Base-by-base conservation (phyloP, 2,888 invertebrate genomes). In the Lasioglossum vierecki region DNA sequence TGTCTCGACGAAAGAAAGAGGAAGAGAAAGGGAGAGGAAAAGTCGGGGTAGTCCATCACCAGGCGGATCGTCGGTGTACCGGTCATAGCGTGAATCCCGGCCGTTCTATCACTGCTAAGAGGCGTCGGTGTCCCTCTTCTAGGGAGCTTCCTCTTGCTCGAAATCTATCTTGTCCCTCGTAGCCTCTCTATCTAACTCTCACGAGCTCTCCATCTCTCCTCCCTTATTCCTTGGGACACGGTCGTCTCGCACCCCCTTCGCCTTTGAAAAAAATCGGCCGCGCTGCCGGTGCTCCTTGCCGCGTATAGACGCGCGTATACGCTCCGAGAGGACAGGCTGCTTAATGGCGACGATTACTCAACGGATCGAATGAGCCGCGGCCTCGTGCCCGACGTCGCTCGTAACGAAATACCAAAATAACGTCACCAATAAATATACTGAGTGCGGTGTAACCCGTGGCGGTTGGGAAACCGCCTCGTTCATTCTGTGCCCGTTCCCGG, bases 341-440 rank as follows among this genome's bases (percentile, higher is more conserved):
- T 95, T 94, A 94, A 95, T 95, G 94, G 92, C 88, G 83, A 88
- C 92, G 92, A 95, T 95, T 95, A 95, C 93, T 95, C 94, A 94
- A 92, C 93, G 93, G 93, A 94, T 95, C 94, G 95, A 95, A 94
- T 91, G 93, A 92, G 92, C 91, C 90, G 93, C 87, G 91, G 89
- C 91, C 91, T 89, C 88, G 91, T 90, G 91, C 91, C 92, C 93
- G 92, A 93, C 94, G 91, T 91, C 92, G 91, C 85, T 90, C 91
- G 93, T 94, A 94, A 94, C 93, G 94, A 92, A 94, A 94, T 94
- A 94, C 95, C 93, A 93, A 94, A 95, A 95, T 95, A 94, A 94
- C 94, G 94, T 93, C 94, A 93, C 94, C 93, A 93, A 94, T 94
- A 94, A 94, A 94, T 94, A 94, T 94, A 94, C 92, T 87, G 83